Conservation (phyloP, 2,888 invertebrate genomes). For the Venustoraphidia nigricollis region DNA sequence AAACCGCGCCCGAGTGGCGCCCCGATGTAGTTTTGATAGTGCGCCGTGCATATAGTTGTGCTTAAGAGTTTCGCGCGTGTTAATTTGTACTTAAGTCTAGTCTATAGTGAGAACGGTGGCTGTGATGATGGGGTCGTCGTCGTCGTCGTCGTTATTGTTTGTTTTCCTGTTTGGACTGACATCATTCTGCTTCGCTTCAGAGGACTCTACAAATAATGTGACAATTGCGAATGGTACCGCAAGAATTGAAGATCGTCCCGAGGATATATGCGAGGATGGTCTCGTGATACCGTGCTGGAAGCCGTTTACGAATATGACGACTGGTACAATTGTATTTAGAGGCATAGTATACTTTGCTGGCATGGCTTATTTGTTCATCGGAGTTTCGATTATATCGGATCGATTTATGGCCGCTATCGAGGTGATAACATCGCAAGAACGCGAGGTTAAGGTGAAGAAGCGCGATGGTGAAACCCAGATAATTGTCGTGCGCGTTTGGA, state of each 20-base stretch:
- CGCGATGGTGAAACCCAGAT: conserved; percentile 78
- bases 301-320: conserved; percentile 61
- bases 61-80: too few relatives aligned
- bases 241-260: background rate
- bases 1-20: too few relatives aligned
- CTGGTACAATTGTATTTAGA: conserved; percentile 64
- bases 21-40: too few relatives aligned
- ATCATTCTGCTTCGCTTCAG: too few relatives aligned
- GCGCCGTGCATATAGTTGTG: too few relatives aligned
- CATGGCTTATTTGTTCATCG: conserved; percentile 91
- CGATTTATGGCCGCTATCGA: conserved; percentile 99
- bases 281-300: conserved; percentile 78
- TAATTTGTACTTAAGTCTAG: too few relatives aligned
- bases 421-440: conserved; percentile 95
- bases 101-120: too few relatives aligned
- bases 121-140: too few relatives aligned
- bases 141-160: too few relatives aligned
- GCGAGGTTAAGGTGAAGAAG: conserved; percentile 81
- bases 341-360: conserved; percentile 81
- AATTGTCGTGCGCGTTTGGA: conserved; percentile 93
- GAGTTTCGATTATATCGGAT: conserved; percentile 97
- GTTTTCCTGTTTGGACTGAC: too few relatives aligned
- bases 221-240: background rate
- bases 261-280: conserved; percentile 56
- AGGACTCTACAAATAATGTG: too few relatives aligned